phyloP scores from a whole-genome alignment of 1,140 invertebrate species.

The Eupristina koningsbergeri region DNA sequence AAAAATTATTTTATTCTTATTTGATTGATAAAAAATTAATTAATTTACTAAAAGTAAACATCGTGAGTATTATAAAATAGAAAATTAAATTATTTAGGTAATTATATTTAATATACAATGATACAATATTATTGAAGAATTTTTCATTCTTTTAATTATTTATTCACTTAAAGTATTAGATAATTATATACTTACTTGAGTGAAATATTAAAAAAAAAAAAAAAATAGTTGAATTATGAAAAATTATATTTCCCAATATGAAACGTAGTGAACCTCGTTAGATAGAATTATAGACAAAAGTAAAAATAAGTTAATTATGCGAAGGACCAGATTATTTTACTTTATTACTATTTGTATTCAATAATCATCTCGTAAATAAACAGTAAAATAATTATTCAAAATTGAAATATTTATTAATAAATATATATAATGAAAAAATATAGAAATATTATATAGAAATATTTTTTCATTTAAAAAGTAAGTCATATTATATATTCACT shows the following conservation, averaged over 20 bases:
- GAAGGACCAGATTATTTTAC: background rate
- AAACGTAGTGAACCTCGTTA: background rate
- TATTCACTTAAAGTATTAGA: background rate
- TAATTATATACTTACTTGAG: background rate
- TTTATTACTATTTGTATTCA: background rate
- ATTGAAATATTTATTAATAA: background rate
- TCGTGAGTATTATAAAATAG: too few relatives aligned
- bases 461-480: background rate
- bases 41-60: too few relatives aligned
- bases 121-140: too few relatives aligned
- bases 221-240: background rate
- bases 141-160: constrained; percentile 14
- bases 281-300: constrained; percentile 12
- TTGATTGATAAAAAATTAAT: too few relatives aligned
- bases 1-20: too few relatives aligned
- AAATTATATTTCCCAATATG: background rate
- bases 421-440: background rate
- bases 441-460: too few relatives aligned
- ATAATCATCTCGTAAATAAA: background rate
- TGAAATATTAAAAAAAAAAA: background rate
- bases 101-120: too few relatives aligned
- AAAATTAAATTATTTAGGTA: too few relatives aligned
- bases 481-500: background rate
- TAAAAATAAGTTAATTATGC: background rate
- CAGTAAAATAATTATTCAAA: background rate